Conservation (phyloP, 2,113 vertebrate genomes). For the Oryzias javanicus region DNA sequence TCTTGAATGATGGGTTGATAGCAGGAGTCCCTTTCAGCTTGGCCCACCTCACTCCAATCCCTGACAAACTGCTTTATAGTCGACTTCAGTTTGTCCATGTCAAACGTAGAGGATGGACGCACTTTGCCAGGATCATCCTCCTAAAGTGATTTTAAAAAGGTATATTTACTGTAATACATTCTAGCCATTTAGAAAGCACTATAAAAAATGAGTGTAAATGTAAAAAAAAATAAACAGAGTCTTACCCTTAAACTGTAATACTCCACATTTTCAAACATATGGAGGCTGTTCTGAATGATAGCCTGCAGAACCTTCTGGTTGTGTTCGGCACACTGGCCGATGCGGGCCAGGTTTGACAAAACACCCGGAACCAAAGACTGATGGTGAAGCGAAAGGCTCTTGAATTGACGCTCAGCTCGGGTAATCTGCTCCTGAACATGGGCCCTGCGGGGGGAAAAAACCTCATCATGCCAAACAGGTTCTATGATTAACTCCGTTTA, state of each 20-base stretch:
- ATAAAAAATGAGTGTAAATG: too few relatives aligned
- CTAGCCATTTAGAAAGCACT: too few relatives aligned
- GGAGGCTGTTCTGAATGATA: constrained; percentile 89
- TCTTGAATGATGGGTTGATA: constrained; percentile 93
- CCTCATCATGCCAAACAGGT: too few relatives aligned
- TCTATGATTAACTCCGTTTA: too few relatives aligned
- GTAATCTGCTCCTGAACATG: constrained; percentile 92
- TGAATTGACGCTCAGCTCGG: constrained; percentile 91
- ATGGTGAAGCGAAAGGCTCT: constrained; percentile 84
- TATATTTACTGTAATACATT: too few relatives aligned
- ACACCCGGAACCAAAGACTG: constrained; percentile 88
- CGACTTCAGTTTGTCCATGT: constrained; percentile 99
- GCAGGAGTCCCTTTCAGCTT: constrained; percentile 90
- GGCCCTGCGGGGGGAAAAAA: constrained; percentile 75
- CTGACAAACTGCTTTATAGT: constrained; percentile 98
- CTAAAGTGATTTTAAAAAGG: not conserved
- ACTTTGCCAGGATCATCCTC: constrained; percentile 78
- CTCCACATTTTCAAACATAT: constrained; percentile 99
- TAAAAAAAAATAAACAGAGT: constrained; percentile 8
- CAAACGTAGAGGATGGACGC: constrained; percentile 91
- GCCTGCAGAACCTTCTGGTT: constrained; percentile 91
- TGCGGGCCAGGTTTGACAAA: constrained; percentile 83
- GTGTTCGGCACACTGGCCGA: constrained; percentile 89
- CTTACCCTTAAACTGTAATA: constrained; percentile 89
- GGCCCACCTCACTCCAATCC: constrained; percentile 95